Percentiles rank a stretch among this genome's conserved stretches.
Evolutionary conservation across 2,888 invertebrate genomes (phyloP).

Genomic region (Xestia xanthographa): DNA sequence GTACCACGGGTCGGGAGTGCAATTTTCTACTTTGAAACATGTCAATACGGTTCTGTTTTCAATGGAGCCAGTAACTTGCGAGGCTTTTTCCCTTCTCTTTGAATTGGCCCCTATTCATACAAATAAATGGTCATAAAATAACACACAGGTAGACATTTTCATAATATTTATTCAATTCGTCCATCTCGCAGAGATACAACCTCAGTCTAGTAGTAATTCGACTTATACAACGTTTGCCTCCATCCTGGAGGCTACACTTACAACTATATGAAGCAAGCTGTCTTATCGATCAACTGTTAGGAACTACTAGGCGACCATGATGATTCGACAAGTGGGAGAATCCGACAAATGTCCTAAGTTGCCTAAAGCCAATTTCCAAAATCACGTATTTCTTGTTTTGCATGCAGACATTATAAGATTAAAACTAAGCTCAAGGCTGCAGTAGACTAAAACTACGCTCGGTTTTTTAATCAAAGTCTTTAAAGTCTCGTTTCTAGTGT

Average conservation of each 20-base stretch:
- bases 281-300: constrained; percentile 14
- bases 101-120: too few species aligned
- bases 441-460: background rate
- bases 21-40: background rate
- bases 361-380: background rate
- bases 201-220: constrained; percentile 61
- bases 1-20: too few species aligned
- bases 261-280: constrained; percentile 14
- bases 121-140: constrained; percentile 6
- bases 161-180: constrained; percentile 51
- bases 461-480: background rate
- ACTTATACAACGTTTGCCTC: constrained; percentile 33
- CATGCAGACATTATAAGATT: background rate
- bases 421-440: background rate
- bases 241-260: constrained; percentile 38
- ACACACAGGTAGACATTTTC: constrained; percentile 46
- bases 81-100: background rate
- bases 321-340: background rate
- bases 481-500: too few species aligned
- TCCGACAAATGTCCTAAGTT: background rate
- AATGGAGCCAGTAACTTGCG: background rate
- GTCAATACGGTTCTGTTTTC: background rate
- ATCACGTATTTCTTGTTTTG: background rate
- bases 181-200: constrained; percentile 50
- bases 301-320: background rate